Base-by-base conservation (phyloP, 30 jellyfish, hydroid and myxozoan genomes). In the Aurelia sp. region DNA sequence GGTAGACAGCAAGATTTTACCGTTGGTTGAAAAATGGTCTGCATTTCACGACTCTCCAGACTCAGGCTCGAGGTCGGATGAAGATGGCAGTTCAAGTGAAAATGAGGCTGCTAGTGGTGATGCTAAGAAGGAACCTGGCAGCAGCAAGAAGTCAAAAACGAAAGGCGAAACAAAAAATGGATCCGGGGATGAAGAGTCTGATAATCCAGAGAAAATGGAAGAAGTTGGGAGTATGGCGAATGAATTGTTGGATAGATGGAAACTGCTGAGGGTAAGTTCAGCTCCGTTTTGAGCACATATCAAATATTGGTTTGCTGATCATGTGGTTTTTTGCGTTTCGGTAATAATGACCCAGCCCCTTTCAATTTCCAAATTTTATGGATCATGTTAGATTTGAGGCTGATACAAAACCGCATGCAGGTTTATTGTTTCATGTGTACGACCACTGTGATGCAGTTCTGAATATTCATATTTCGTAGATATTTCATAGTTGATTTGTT, bases 21-120 rank as follows among this genome's bases (percentile, higher is more conserved):
- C 86, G 15, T 37, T 95, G 30, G 97, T 95, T 11, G 79, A 73
- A 31, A 95, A 95, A 74, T 89, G 97, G 97, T 76, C 97, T 2
- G 74, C 58, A 17, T 61, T 62, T 23, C 78, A 59, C 20, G 90
- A 79, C 19, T 31, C 97, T 44, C 91, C 85, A 6, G 95, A 69
- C 81, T 75, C 89, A 4, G 95, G 59, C 81, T 75, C 89, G 13
- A 79, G 89, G 27, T 80, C 97, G 62, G 96, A 86, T 22, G 97
- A 84, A 71, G 99, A 89, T 13, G 95, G 87, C 62, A 82, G 93
- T 48, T 95, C 99, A 35, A 89, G 97, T 86, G 99, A 95, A 18
- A 80, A 74, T 64, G 89, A 86, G 77, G 79, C 86, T 58, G 83
- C 20, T 11, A 79, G 37, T 22, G 61, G 61, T 22, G 88, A 61